Conservation (phyloP, 2,888 invertebrate species). For the Lottia gigantea region DNA sequence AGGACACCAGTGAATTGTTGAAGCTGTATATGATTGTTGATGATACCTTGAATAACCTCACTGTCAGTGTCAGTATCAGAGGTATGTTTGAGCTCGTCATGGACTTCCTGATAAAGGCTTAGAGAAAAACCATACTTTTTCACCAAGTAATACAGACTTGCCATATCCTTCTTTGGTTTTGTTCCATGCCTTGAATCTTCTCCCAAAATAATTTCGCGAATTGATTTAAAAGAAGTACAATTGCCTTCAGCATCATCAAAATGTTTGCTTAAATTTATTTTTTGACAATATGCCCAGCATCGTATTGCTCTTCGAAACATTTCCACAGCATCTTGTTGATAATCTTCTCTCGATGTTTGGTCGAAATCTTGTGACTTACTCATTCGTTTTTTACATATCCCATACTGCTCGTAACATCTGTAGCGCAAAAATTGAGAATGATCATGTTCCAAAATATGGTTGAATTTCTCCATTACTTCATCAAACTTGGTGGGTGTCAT, state of each 20-base stretch:
- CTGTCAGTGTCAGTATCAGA: not conserved
- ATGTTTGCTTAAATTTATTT: not conserved
- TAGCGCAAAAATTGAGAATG: not conserved
- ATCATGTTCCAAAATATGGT: not conserved
- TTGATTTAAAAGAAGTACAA: not conserved
- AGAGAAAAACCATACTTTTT: not conserved
- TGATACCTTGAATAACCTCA: not conserved
- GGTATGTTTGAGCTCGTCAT: not conserved
- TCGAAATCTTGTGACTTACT: not conserved
- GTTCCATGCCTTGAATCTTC: not conserved
- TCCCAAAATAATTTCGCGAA: not conserved
- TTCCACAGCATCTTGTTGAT: not conserved
- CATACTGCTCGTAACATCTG: not conserved
- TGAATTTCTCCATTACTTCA: not conserved
- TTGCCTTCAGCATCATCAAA: not conserved
- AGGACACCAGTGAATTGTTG: not conserved
- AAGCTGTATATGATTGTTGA: not conserved
- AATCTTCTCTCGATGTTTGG: not conserved
- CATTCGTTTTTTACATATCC: not conserved
- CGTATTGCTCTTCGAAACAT: not conserved
- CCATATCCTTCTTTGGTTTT: not conserved
- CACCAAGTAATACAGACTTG: not conserved
- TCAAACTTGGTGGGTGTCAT: not conserved
- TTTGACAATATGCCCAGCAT: not conserved
- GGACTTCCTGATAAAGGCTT: not conserved